Evolutionary conservation across 2,113 vertebrate species (phyloP).

Genomic region (Mirza zaza): DNA sequence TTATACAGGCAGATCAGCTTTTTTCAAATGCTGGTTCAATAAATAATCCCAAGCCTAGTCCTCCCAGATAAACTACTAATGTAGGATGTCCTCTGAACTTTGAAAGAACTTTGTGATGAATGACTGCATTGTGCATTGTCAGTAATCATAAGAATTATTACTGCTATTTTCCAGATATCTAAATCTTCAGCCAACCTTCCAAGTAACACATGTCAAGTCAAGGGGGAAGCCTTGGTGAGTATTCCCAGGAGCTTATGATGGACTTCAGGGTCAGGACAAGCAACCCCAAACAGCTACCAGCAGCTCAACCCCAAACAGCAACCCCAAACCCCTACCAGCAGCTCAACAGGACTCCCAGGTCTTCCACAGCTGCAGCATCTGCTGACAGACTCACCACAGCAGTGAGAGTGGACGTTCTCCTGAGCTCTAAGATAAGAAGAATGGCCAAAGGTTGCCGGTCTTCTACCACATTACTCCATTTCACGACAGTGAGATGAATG

Average conservation of each 20-base stretch:
- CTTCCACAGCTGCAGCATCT: background rate
- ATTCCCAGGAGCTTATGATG: background rate
- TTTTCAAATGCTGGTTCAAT: constrained; percentile 19
- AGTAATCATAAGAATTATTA: background rate
- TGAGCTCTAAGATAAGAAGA: background rate
- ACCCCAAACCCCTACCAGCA: background rate
- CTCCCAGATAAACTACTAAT: background rate
- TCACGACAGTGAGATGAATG: background rate
- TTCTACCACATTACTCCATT: background rate
- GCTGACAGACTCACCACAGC: background rate
- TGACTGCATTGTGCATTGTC: background rate
- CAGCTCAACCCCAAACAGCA: background rate
- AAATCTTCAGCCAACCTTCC: background rate
- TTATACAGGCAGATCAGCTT: background rate
- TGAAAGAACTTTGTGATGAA: background rate
- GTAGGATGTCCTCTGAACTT: background rate
- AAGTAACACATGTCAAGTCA: background rate
- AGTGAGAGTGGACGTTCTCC: background rate
- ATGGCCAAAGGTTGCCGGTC: background rate
- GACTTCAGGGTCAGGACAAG: background rate
- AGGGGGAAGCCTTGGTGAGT: background rate
- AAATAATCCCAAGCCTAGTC: background rate
- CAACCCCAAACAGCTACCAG: background rate
- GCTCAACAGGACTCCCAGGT: background rate
- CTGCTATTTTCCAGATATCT: background rate